Percentiles rank a stretch among this genome's conserved stretches.
These are phyloP conservation scores for Dryobota labecula DNA, from an alignment of 2,888 invertebrate species.

Conservation along the genomic window DNA sequence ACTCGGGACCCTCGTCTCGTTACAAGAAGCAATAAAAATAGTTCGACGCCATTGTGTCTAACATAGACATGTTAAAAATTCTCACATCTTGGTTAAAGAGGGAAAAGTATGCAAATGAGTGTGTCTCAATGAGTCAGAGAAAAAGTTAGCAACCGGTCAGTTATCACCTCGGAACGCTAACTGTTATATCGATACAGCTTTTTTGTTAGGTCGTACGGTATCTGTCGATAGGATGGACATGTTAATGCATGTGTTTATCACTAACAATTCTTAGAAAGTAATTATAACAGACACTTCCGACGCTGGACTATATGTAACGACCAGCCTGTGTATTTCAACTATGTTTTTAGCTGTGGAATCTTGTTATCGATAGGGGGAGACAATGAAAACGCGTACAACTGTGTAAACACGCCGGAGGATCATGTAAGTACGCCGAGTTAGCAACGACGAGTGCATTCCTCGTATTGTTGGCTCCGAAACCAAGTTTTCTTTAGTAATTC, in stretches of 20 bases:
- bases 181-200: constrained; percentile 69
- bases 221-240: constrained; percentile 54
- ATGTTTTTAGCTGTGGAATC: constrained; percentile 79
- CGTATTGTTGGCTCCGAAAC: constrained; percentile 41
- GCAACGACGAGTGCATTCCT: constrained; percentile 62
- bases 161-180: constrained; percentile 80
- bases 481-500: constrained; percentile 56
- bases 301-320: constrained; percentile 65
- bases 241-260: constrained; percentile 61
- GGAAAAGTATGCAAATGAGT: constrained; percentile 75
- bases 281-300: constrained; percentile 63
- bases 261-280: constrained; percentile 66
- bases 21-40: constrained; percentile 63
- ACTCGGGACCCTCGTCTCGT: constrained; percentile 45
- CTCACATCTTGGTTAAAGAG: constrained; percentile 61
- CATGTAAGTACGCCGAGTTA: constrained; percentile 44
- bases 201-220: constrained; percentile 65
- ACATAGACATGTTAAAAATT: constrained; percentile 71
- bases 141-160: constrained; percentile 74
- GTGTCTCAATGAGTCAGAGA: constrained; percentile 76
- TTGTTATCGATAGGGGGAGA: constrained; percentile 75
- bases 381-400: constrained; percentile 78
- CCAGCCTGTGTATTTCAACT: constrained; percentile 69
- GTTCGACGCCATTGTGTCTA: constrained; percentile 71
- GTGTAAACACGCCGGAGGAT: constrained; percentile 73